A percentile compares a stretch with the other conserved stretches of the same genome.
These are phyloP conservation scores for Diplodus sargus DNA, from an alignment of 2,797 vertebrate species.

Conservation along the genomic window DNA sequence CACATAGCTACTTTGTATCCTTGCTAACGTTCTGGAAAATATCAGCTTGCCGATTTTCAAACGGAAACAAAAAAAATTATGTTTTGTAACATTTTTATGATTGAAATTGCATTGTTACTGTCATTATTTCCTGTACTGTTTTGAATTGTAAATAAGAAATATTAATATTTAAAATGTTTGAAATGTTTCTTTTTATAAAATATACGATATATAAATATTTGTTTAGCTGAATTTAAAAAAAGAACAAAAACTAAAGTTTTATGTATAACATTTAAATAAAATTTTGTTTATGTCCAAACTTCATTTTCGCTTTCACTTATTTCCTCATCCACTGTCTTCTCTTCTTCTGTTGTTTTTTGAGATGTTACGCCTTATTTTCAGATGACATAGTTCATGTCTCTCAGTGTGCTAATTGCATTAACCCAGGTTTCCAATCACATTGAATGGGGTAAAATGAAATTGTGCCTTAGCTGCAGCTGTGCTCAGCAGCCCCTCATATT, in stretches of 20 bases:
- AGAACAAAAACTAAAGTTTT: conserved; percentile 89
- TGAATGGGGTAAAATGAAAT: conserved; percentile 9
- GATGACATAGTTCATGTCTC: background rate
- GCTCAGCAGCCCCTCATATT: conserved; percentile 36
- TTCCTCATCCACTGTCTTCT: background rate
- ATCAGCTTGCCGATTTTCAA: conserved; percentile 88
- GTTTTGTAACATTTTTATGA: conserved; percentile 94
- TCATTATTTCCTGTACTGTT: conserved; percentile 92
- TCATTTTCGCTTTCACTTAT: background rate
- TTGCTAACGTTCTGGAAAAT: conserved; percentile 79
- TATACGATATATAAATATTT: conserved; percentile 86
- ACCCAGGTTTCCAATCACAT: conserved; percentile 10
- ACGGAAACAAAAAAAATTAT: conserved; percentile 84
- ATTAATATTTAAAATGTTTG: conserved; percentile 95
- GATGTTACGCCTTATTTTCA: background rate
- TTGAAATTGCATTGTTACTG: conserved; percentile 84
- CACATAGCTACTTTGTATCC: conserved; percentile 82
- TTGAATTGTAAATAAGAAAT: conserved; percentile 99
- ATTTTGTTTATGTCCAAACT: conserved; percentile 82
- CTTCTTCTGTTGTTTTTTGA: background rate
- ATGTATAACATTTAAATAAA: conserved; percentile 95
- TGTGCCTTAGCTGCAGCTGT: conserved; percentile 34
- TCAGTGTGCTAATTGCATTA: background rate
- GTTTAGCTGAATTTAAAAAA: conserved; percentile 85
- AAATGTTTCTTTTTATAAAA: conserved; percentile 84